Evolutionary conservation across 2,888 invertebrate genomes (phyloP).

Genomic region (Sesia bembeciformis): DNA sequence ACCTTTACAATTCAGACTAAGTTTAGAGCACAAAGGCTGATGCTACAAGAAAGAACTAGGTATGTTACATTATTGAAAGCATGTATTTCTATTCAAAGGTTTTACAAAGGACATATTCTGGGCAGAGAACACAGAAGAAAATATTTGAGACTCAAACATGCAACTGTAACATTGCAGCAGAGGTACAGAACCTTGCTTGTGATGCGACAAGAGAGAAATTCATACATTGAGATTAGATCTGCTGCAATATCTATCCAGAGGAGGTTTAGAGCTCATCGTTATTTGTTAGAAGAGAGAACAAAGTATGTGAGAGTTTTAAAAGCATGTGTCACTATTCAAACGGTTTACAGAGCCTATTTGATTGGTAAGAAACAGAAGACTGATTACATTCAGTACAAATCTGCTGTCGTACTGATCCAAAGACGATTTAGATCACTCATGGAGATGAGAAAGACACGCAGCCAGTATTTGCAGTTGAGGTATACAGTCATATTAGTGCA

Average conservation of each 20-base stretch:
- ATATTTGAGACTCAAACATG: conserved; percentile 33
- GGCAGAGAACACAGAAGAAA: conserved; percentile 30
- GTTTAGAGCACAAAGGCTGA: conserved; percentile 42
- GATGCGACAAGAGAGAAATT: conserved; percentile 30
- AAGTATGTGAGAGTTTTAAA: conserved; percentile 37
- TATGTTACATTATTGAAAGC: conserved; percentile 45
- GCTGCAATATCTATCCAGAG: conserved; percentile 31
- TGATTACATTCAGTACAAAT: conserved; percentile 32
- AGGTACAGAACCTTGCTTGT: conserved; percentile 37
- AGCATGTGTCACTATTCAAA: conserved; percentile 56
- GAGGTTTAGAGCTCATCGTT: conserved; percentile 45
- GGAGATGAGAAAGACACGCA: conserved; percentile 22
- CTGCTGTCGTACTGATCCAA: conserved; percentile 48
- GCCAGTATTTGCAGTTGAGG: conserved; percentile 30
- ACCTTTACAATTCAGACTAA: conserved; percentile 29
- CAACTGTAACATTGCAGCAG: conserved; percentile 32
- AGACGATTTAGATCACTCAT: conserved; percentile 34
- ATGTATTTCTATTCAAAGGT: conserved; percentile 48
- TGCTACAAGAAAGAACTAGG: conserved; percentile 36
- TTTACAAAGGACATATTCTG: conserved; percentile 34
- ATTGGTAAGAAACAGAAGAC: conserved; percentile 28
- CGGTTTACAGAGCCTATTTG: conserved; percentile 30
- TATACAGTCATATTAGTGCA: conserved; percentile 40
- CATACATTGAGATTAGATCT: conserved; percentile 25
- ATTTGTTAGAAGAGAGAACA: conserved; percentile 38